Evolutionary conservation across 1,140 invertebrate species (phyloP), one percentile per base, ranked within the genome.

Genomic region (Drosophila lini): DNA sequence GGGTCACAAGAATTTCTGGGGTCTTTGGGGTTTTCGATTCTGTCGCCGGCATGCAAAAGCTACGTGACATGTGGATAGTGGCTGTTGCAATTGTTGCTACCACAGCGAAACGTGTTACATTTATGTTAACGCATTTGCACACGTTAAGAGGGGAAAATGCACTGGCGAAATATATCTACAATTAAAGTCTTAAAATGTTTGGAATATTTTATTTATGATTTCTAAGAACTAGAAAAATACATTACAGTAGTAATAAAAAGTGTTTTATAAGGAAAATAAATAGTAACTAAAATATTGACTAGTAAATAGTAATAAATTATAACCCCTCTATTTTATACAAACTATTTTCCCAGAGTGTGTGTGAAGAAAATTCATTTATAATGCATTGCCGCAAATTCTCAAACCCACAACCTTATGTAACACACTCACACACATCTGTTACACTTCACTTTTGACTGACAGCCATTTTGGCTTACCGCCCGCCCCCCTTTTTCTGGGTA

Each of bases 61-160:
- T 84, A 84, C 81, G 81, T 84, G 81, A 84, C 81, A 81, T 84
- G 80, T 61, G 48, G 77, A 77, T 76, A 59, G 64, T 58, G 64
- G 64, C 36, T 81, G 57, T 79, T 65, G 64, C 59, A 55, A 48
- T 60, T 77, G 60, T 61, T 81, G 76, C 76, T 83, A 74, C 81
- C 81, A 85, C 81, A 85, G 68, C 58, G 81, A 85, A 84, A 85
- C 81, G 81, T 84, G 81, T 80, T 84, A 84, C 81, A 84, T 84
- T 84, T 84, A 77, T 84, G 81, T 85, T 85, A 84, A 84, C 81
- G 82, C 81, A 77, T 84, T 84, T 80, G 81, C 73, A 73, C 77
- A 80, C 81, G 77, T 80, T 84, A 60, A 62, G 11, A 25, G 13
- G 53, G 32, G 36, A 25, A 36, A 64, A 32, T 38, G 63, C 52